phyloP scores from a whole-genome alignment of 2,113 vertebrate genomes.

The Tupaia tana region DNA sequence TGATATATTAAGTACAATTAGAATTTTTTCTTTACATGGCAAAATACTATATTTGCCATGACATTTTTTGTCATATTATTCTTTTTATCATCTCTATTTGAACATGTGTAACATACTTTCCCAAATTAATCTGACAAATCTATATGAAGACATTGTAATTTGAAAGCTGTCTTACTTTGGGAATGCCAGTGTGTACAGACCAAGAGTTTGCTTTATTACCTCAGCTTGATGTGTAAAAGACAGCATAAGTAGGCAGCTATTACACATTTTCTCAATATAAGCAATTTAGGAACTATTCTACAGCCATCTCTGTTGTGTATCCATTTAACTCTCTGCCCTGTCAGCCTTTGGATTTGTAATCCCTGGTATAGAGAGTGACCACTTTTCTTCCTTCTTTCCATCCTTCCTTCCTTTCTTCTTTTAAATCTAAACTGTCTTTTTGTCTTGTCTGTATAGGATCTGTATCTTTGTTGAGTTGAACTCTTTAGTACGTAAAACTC shows the following conservation, averaged over 20 bases:
- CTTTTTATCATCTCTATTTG: constrained; percentile 35
- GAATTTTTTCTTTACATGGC: constrained; percentile 23
- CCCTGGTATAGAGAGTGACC: neutral
- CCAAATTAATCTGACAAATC: constrained; percentile 45
- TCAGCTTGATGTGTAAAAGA: constrained; percentile 22
- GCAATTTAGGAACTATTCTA: neutral
- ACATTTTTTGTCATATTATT: constrained; percentile 35
- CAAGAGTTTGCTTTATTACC: constrained; percentile 13
- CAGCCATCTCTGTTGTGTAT: neutral
- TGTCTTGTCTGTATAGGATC: neutral
- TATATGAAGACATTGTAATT: constrained; percentile 11
- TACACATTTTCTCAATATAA: neutral
- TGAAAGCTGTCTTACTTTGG: constrained; percentile 25
- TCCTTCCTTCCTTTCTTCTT: neutral
- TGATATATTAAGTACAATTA: constrained; percentile 9
- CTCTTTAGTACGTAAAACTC: neutral
- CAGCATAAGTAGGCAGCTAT: neutral
- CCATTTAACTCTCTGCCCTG: neutral
- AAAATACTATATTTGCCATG: constrained; percentile 49
- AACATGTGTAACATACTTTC: constrained; percentile 32
- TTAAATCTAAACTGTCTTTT: neutral
- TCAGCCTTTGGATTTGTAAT: constrained; percentile 47
- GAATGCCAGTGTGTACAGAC: neutral
- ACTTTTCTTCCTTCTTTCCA: neutral
- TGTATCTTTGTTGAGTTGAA: constrained; percentile 5